Conservation (phyloP, 2,888 invertebrate species). For the Epinotia bilunana region DNA sequence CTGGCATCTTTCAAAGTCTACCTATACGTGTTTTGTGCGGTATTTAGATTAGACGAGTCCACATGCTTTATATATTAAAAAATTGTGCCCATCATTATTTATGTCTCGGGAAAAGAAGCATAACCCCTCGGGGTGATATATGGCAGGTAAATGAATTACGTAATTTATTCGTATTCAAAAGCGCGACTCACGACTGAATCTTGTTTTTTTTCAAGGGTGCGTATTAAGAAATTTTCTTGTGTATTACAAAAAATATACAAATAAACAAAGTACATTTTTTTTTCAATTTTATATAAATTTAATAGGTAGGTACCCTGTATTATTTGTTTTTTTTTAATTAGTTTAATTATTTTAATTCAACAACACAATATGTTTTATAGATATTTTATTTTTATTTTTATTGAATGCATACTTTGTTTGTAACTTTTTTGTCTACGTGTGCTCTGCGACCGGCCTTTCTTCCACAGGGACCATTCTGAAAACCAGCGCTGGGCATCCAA, state of each 20-base stretch:
- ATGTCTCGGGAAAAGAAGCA: conserved; percentile 2
- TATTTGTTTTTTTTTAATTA: no score
- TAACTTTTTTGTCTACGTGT: no score
- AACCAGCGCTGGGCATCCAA: no score
- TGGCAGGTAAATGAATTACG: conserved; percentile 37
- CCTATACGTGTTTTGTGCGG: background rate
- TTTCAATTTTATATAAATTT: no score
- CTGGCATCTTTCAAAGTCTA: background rate
- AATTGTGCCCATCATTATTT: conserved; percentile 13
- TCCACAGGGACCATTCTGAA: no score
- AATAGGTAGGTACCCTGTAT: no score
- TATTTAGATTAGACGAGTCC: background rate
- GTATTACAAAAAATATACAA: background rate
- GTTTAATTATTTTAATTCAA: no score
- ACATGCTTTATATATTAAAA: background rate
- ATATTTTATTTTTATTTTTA: no score
- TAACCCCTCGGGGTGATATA: conserved; percentile 5
- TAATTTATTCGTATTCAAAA: conserved; percentile 37
- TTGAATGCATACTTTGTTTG: no score
- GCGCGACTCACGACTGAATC: conserved; percentile 6
- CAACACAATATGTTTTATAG: no score
- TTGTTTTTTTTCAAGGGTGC: conserved; percentile 8
- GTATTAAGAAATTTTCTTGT: background rate
- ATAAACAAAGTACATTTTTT: no score
- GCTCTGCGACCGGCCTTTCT: no score